Percentiles rank a stretch among this genome's conserved stretches.
Evolutionary conservation across 2,888 invertebrate genomes (phyloP).

Genomic region (Thecocarcelia acutangulata): DNA sequence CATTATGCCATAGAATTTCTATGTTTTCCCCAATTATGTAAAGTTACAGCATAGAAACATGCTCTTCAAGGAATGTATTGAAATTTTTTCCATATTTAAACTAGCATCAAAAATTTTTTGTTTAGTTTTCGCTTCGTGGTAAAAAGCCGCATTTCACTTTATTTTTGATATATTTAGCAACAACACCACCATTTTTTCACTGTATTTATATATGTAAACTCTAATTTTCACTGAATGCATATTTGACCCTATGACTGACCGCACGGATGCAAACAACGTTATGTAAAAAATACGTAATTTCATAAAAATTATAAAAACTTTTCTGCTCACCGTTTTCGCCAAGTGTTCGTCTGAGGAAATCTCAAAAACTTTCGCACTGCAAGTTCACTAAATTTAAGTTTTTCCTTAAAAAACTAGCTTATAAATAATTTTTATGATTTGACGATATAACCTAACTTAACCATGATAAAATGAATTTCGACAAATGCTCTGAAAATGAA

Average conservation of each 20-base stretch:
- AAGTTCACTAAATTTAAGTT: conserved; percentile 81
- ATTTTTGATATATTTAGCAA: conserved; percentile 12
- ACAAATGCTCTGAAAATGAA: conserved; percentile 70
- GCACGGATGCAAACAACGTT: conserved; percentile 60
- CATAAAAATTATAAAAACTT: conserved; percentile 70
- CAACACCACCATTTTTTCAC: conserved; percentile 28
- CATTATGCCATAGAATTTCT: conserved; percentile 34
- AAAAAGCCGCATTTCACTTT: conserved; percentile 34
- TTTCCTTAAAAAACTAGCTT: conserved; percentile 82
- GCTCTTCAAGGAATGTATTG: background rate
- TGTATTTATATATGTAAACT: conserved; percentile 35
- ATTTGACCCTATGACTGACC: conserved; percentile 66
- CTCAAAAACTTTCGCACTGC: conserved; percentile 80
- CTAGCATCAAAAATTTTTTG: background rate
- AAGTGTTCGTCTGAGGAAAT: conserved; percentile 80
- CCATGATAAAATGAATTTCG: conserved; percentile 80
- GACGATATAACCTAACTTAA: conserved; percentile 82
- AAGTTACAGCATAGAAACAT: background rate
- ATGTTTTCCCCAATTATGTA: conserved; percentile 13
- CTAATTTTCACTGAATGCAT: conserved; percentile 43
- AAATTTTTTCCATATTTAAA: background rate
- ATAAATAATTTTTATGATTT: conserved; percentile 82
- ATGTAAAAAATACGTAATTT: conserved; percentile 68
- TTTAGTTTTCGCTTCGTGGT: background rate
- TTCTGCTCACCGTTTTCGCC: conserved; percentile 80